phyloP scores from a whole-genome alignment of 2,797 vertebrate genomes.

The Enteromius thamalakanensis region DNA sequence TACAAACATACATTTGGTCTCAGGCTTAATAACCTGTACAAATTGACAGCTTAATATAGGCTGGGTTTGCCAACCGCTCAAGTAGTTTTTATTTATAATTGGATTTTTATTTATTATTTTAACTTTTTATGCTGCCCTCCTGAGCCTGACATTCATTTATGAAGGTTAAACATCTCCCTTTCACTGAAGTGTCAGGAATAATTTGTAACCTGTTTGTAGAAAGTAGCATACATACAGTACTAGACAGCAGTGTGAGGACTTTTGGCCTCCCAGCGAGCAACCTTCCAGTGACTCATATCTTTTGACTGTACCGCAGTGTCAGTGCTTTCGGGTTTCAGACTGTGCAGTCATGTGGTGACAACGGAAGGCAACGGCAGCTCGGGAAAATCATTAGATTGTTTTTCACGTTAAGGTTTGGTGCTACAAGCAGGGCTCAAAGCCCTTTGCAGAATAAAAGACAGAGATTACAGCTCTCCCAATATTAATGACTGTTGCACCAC shows the following conservation, averaged over 20 bases:
- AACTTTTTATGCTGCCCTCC: background rate
- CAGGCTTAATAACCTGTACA: background rate
- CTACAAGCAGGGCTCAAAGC: constrained; percentile 41
- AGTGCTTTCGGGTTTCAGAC: constrained; percentile 44
- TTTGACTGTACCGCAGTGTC: constrained; percentile 51
- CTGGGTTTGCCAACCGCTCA: background rate
- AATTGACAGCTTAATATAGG: background rate
- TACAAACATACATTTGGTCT: background rate
- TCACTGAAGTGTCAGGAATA: constrained; percentile 10
- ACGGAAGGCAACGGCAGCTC: constrained; percentile 46
- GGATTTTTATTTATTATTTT: background rate
- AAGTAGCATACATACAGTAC: background rate
- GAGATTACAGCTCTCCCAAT: constrained; percentile 51
- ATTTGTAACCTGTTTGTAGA: constrained; percentile 8
- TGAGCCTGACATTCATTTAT: background rate
- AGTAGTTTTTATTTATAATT: background rate
- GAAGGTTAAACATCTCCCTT: background rate
- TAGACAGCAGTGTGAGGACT: constrained; percentile 29
- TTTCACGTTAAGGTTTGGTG: constrained; percentile 48
- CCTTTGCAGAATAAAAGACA: constrained; percentile 42
- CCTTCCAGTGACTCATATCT: constrained; percentile 54
- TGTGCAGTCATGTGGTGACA: constrained; percentile 54
- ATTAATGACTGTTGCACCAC: constrained; percentile 46
- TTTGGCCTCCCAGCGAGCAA: constrained; percentile 35
- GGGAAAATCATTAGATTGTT: constrained; percentile 58